Evolutionary conservation across 2,888 invertebrate genomes (phyloP), one percentile per base, ranked within the genome.

Genomic region (Ptychoptera albimana): DNA sequence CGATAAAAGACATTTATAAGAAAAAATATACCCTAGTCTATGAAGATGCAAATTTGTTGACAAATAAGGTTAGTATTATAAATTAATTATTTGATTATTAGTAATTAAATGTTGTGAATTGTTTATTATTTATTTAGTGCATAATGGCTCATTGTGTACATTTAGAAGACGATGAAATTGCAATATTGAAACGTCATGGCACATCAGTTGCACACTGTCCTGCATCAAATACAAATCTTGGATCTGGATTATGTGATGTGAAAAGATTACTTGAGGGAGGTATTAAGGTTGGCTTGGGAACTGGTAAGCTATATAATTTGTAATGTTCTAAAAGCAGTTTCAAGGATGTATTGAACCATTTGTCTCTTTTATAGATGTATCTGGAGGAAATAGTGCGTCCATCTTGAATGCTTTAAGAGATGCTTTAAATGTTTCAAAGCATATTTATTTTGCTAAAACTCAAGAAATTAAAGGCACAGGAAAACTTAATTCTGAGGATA

Each of bases 141-240:
- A 72, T 91, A 46, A 72, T 92, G 71, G 92, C 89, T 0, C 93
- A 93, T 59, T 86, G 79, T 1, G 73, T 92, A 11, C 71, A 87
- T 60, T 64, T 91, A 42, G 71, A 71, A 8, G 76, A 82, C 35
- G 69, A 69, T 2, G 92, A 92, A 64, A 66, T 86, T 13, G 52
- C 62, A 10, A 55, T 82, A 8, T 58, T 92, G 13, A 69, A 69
- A 14, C 50, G 68, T 16, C 70, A 72, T 44, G 75, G 76, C 1
- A 74, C 79, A 2, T 74, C 84, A 0, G 63, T 93, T 8, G 77
- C 86, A 1, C 92, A 92, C 60, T 93, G 92, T 57, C 88, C 92
- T 0, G 77, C 81, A 32, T 91, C 91, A 2, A 92, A 92, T 62
- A 79, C 79, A 0, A 75, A 79, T 51, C 67, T 93, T 35, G 71